phyloP scores from a whole-genome alignment of 2,113 vertebrate genomes.

The Leptobrachium ailaonicum region DNA sequence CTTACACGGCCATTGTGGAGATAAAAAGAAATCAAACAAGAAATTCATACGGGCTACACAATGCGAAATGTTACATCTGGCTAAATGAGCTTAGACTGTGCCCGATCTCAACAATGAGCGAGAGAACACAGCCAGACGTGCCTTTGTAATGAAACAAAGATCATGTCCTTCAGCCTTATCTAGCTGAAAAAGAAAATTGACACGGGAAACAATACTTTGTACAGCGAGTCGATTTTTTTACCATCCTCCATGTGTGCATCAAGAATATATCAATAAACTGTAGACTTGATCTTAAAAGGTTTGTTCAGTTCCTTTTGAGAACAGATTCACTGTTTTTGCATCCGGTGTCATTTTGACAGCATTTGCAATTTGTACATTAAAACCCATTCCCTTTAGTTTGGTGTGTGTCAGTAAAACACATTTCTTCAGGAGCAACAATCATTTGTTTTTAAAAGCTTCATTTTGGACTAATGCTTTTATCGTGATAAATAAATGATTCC shows the following conservation, averaged over 20 bases:
- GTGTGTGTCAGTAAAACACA: slow-evolving; percentile 30
- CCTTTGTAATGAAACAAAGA: slow-evolving; percentile 46
- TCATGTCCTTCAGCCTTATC: slow-evolving; percentile 40
- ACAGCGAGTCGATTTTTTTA: slow-evolving; percentile 2
- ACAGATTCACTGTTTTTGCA: slow-evolving; percentile 29
- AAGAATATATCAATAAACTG: slow-evolving; percentile 46
- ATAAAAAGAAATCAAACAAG: slow-evolving; percentile 11
- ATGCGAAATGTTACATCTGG: slow-evolving; percentile 1
- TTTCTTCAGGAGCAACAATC: slow-evolving; percentile 2
- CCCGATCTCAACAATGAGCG: slow-evolving; percentile 19
- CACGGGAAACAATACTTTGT: slow-evolving; percentile 9
- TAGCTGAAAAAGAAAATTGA: slow-evolving; percentile 33
- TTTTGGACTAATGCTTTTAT: slow-evolving; percentile 35
- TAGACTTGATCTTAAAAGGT: slow-evolving; percentile 34
- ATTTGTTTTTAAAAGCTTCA: slow-evolving; percentile 24
- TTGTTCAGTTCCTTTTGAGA: slow-evolving; percentile 34
- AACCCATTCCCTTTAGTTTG: slow-evolving; percentile 44
- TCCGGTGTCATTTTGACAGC: slow-evolving; percentile 45
- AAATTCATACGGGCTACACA: slow-evolving; percentile 4
- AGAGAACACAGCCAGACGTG: slow-evolving; percentile 18
- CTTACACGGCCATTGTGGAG: slow-evolving; percentile 7
- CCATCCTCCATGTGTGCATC: slow-evolving; percentile 15
- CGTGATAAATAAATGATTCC: no score
- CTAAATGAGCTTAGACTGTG: slow-evolving; percentile 15
- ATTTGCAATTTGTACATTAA: slow-evolving; percentile 42